Conservation (phyloP, 2,113 vertebrate genomes). For the Marmota monax region DNA sequence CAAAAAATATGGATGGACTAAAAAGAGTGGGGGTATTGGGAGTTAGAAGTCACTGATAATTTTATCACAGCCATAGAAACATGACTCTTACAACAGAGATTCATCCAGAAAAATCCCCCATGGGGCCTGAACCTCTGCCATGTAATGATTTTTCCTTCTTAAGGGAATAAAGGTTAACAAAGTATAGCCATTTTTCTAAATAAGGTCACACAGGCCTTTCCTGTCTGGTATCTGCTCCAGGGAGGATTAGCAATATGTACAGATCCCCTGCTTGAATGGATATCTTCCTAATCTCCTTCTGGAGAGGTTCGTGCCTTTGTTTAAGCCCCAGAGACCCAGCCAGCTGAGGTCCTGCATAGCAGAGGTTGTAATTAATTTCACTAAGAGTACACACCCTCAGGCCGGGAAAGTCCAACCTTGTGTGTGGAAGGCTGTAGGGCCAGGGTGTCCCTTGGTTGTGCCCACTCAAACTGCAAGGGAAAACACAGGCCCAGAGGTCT, state of each 20-base stretch:
- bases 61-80: slow-evolving; percentile 66
- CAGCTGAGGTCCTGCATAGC: slow-evolving; percentile 64
- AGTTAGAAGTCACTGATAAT: slow-evolving; percentile 45
- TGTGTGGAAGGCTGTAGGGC: neutral
- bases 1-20: neutral
- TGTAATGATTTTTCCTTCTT: slow-evolving; percentile 73
- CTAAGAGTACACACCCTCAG: neutral
- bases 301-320: neutral
- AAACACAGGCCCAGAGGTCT: neutral
- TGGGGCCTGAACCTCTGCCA: slow-evolving; percentile 60
- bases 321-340: neutral
- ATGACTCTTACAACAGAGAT: slow-evolving; percentile 41
- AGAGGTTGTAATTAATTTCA: neutral
- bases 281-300: slow-evolving; percentile 60
- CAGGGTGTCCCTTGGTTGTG: accelerated
- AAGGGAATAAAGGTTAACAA: slow-evolving; percentile 71
- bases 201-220: slow-evolving; percentile 62
- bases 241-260: slow-evolving; percentile 44
- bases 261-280: slow-evolving; percentile 46
- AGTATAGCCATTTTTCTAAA: slow-evolving; percentile 68
- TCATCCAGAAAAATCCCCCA: slow-evolving; percentile 53
- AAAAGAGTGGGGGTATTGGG: neutral
- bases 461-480: neutral
- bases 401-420: neutral
- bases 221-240: neutral